Evolutionary conservation across 1,140 invertebrate genomes (phyloP).

Genomic region (Drosophila sp.): DNA sequence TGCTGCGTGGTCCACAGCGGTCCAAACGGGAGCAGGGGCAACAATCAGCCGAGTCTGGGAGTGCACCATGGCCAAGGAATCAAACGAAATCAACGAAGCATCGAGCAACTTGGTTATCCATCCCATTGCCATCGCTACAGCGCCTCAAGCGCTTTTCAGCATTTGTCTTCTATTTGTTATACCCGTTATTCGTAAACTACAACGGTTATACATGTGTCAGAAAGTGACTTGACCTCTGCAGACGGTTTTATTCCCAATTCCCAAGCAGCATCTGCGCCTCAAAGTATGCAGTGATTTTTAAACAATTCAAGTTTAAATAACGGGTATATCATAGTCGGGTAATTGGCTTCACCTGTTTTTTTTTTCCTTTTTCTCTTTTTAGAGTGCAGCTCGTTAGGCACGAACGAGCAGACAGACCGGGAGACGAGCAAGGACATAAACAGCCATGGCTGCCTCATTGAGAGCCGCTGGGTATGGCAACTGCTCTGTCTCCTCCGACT

Average conservation of each 20-base stretch:
- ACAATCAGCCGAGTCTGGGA: conserved; percentile 18
- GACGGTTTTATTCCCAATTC: too few relatives aligned
- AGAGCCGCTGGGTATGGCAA: conserved; percentile 24
- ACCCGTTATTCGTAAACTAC: too few relatives aligned
- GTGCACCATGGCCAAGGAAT: conserved; percentile 46
- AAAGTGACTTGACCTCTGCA: too few relatives aligned
- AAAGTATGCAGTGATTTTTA: too few relatives aligned
- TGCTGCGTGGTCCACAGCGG: background rate
- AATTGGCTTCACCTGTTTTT: background rate
- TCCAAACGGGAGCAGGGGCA: conserved; percentile 6
- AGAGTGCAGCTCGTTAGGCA: conserved; percentile 81
- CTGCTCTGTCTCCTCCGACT: background rate
- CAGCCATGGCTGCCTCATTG: conserved; percentile 54
- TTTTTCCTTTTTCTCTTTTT: conserved; percentile 13
- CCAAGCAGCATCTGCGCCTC: too few relatives aligned
- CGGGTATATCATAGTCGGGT: too few relatives aligned
- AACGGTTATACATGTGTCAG: too few relatives aligned
- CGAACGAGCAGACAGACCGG: conserved; percentile 73
- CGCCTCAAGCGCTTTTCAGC: conserved; percentile 54
- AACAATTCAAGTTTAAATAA: too few relatives aligned
- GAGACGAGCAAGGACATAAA: conserved; percentile 71
- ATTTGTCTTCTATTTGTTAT: conserved; percentile 1
- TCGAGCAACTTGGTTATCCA: conserved; percentile 76
- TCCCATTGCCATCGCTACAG: conserved; percentile 41
- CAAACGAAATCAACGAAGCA: conserved; percentile 78